phyloP scores from a whole-genome alignment of 2,888 invertebrate species.

The Drosophila subquinaria region DNA sequence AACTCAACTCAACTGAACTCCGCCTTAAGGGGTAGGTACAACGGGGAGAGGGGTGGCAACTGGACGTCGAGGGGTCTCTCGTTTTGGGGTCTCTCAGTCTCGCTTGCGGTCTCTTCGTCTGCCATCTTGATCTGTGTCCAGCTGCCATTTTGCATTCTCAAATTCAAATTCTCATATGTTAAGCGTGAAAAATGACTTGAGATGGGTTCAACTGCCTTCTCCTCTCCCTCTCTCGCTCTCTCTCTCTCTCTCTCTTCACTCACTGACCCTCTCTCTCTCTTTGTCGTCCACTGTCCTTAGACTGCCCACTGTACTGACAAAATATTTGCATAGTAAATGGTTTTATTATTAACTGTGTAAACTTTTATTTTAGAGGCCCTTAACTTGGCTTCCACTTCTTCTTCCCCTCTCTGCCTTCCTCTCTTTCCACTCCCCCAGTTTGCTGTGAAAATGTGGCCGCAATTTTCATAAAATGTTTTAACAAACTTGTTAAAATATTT shows the following conservation, averaged over 20 bases:
- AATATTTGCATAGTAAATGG: slow-evolving; percentile 80
- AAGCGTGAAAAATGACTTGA: slow-evolving; percentile 74
- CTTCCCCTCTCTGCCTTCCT: not conserved
- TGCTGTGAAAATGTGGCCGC: slow-evolving; percentile 34
- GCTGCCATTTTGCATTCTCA: slow-evolving; percentile 51
- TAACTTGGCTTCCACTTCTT: not conserved
- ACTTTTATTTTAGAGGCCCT: slow-evolving; percentile 59
- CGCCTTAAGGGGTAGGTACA: not conserved
- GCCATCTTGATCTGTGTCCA: slow-evolving; percentile 28
- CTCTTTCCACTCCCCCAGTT: no score
- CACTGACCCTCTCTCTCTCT: no score
- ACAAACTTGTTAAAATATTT: slow-evolving; percentile 79
- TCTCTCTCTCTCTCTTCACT: not conserved
- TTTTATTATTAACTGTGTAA: slow-evolving; percentile 79
- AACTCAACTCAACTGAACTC: slow-evolving; percentile 32
- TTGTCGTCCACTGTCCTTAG: not conserved
- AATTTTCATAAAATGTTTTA: slow-evolving; percentile 73
- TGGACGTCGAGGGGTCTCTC: slow-evolving; percentile 1
- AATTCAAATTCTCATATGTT: slow-evolving; percentile 66
- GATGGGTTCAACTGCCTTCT: slow-evolving; percentile 36
- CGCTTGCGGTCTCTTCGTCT: slow-evolving; percentile 22
- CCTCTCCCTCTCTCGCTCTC: not conserved
- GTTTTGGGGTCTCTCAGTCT: slow-evolving; percentile 5
- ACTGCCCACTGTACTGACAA: slow-evolving; percentile 39
- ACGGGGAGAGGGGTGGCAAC: not conserved